Conservation (phyloP, 1,140 invertebrate species). For the Papilio dardanus region DNA sequence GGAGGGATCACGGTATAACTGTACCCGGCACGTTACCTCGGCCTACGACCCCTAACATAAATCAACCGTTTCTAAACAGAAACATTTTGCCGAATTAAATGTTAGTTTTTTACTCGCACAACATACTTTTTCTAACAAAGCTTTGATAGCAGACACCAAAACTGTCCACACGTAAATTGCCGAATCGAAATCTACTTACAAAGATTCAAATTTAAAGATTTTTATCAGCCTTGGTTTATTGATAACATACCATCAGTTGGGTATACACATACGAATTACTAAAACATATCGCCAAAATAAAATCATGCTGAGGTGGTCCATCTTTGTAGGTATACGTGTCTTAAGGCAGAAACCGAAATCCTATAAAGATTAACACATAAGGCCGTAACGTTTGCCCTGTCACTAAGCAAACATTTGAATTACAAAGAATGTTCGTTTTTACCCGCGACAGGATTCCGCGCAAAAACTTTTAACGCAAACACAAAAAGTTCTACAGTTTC, state of each 20-base stretch:
- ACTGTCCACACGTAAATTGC: too few species aligned
- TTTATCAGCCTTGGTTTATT: neutral
- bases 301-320: constrained; percentile 37
- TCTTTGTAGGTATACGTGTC: constrained; percentile 8
- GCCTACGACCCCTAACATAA: constrained; percentile 51
- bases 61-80: constrained; percentile 50
- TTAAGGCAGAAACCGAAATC: constrained; percentile 44
- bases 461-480: constrained; percentile 74
- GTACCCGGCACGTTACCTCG: constrained; percentile 58
- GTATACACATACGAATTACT: neutral
- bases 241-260: neutral
- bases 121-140: neutral
- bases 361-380: constrained; percentile 51
- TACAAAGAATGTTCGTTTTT: constrained; percentile 62
- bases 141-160: neutral
- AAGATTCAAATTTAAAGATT: too few species aligned
- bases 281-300: neutral
- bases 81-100: constrained; percentile 39
- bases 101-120: constrained; percentile 27
- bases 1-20: constrained; percentile 74
- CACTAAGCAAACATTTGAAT: constrained; percentile 73
- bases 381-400: constrained; percentile 63
- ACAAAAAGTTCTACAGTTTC: constrained; percentile 59
- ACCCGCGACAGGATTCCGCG: constrained; percentile 63
- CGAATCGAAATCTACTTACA: too few species aligned